Conservation (phyloP, 2,888 invertebrate genomes). For the Zootermopsis nevadensis region DNA sequence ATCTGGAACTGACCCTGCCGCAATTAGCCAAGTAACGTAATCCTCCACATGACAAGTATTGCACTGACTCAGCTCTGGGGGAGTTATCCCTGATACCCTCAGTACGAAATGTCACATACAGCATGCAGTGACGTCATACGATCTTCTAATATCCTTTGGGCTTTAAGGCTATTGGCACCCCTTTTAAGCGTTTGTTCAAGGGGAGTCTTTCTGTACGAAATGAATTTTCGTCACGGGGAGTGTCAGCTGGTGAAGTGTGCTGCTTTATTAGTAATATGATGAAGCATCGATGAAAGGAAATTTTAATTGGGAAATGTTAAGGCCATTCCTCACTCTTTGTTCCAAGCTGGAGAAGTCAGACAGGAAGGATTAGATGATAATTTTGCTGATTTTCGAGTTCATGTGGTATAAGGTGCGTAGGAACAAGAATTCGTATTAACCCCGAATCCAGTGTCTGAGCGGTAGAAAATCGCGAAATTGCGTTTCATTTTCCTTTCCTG, state of each 20-base stretch:
- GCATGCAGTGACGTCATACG: conserved; percentile 6
- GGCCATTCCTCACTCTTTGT: background rate
- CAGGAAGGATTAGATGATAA: no score
- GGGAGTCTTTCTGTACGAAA: conserved; percentile 11
- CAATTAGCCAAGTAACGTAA: background rate
- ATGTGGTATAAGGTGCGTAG: no score
- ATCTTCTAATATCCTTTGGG: conserved; percentile 11
- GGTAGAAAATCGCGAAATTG: no score
- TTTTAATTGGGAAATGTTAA: conserved; percentile 2
- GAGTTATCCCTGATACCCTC: background rate
- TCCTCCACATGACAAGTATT: background rate
- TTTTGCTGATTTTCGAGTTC: no score
- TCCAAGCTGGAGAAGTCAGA: no score
- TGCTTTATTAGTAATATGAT: conserved; percentile 15
- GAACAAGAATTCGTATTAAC: no score
- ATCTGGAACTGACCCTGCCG: background rate
- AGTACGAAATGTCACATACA: background rate
- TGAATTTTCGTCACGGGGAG: background rate
- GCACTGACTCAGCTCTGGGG: conserved; percentile 6
- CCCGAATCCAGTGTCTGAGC: no score
- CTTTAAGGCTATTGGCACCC: conserved; percentile 24
- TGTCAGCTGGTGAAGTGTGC: conserved; percentile 8
- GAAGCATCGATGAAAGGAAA: conserved; percentile 8
- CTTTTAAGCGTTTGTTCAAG: conserved; percentile 3
- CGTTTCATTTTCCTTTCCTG: no score